A percentile compares a stretch with the other conserved stretches of the same genome.
These are phyloP conservation scores for Limanda limanda DNA, from an alignment of 2,113 vertebrate species.

Conservation along the genomic window DNA sequence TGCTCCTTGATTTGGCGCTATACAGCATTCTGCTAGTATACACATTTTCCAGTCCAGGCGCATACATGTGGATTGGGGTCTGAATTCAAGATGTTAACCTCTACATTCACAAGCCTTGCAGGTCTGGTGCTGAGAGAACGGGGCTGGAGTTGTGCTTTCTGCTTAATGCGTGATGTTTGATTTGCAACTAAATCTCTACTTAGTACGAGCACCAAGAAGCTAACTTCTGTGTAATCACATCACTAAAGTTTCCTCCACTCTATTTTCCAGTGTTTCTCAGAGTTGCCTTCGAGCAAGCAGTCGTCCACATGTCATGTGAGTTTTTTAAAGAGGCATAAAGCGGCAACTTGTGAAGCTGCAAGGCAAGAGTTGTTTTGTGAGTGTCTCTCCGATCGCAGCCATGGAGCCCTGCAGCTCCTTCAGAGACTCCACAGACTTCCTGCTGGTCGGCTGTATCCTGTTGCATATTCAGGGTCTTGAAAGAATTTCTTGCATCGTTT, in stretches of 20 bases:
- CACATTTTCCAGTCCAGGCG: background rate
- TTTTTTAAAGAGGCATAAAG: constrained; percentile 14
- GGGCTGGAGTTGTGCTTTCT: background rate
- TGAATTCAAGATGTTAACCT: background rate
- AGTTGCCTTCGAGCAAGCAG: constrained; percentile 25
- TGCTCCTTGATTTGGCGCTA: no score
- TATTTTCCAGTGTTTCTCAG: background rate
- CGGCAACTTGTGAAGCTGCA: constrained; percentile 4
- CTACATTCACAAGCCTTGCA: background rate
- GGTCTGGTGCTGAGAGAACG: background rate
- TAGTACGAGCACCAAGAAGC: background rate
- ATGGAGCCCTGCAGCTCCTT: constrained; percentile 12
- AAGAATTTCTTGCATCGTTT: background rate
- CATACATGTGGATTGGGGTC: background rate
- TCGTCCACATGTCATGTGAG: constrained; percentile 35
- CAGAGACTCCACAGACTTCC: background rate
- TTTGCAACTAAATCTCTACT: background rate
- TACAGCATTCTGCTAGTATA: no score
- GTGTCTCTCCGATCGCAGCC: background rate
- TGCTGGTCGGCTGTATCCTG: background rate
- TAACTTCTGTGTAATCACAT: background rate
- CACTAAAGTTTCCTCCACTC: background rate
- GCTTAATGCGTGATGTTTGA: background rate
- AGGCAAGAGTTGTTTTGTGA: background rate
- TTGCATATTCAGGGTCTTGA: background rate